A percentile compares a stretch with the other conserved stretches of the same genome.
These are phyloP conservation scores for Parambassis ranga DNA, from an alignment of 2,797 vertebrate genomes.

Conservation along the genomic window DNA sequence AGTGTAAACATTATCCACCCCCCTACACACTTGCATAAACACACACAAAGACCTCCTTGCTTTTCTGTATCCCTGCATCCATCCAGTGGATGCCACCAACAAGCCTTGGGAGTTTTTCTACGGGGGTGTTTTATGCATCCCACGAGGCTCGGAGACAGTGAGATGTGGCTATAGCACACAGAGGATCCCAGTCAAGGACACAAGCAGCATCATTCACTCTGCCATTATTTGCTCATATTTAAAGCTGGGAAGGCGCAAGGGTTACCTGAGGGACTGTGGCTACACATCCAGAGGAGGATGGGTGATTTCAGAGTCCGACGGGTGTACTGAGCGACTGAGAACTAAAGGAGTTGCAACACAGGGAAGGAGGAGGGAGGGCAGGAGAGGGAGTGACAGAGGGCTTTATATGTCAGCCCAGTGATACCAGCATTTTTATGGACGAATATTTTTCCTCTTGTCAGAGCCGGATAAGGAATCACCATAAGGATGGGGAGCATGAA, in stretches of 20 bases:
- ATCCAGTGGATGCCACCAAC: conserved; percentile 58
- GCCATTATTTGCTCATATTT: conserved; percentile 79
- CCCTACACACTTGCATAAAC: conserved; percentile 48
- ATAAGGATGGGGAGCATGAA: conserved; percentile 76
- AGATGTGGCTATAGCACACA: conserved; percentile 74
- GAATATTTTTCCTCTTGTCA: conserved; percentile 78
- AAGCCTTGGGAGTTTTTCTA: conserved; percentile 71
- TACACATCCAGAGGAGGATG: conserved; percentile 56
- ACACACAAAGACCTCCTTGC: conserved; percentile 54
- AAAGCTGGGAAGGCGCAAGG: conserved; percentile 63
- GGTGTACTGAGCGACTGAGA: conserved; percentile 66
- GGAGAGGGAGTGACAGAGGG: conserved; percentile 63
- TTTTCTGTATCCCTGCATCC: conserved; percentile 58
- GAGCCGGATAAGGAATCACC: conserved; percentile 75
- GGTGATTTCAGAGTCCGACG: conserved; percentile 77
- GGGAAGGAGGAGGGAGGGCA: conserved; percentile 8
- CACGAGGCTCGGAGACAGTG: conserved; percentile 64
- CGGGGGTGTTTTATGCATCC: conserved; percentile 70
- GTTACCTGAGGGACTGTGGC: conserved; percentile 69
- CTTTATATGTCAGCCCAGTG: conserved; percentile 73
- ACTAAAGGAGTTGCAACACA: conserved; percentile 51
- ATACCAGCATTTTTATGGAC: conserved; percentile 75
- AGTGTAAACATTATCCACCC: conserved; percentile 50
- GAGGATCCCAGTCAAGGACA: conserved; percentile 80
- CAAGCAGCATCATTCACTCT: conserved; percentile 75